Conservation (phyloP, 2,113 vertebrate species). For the Mungos mungo region DNA sequence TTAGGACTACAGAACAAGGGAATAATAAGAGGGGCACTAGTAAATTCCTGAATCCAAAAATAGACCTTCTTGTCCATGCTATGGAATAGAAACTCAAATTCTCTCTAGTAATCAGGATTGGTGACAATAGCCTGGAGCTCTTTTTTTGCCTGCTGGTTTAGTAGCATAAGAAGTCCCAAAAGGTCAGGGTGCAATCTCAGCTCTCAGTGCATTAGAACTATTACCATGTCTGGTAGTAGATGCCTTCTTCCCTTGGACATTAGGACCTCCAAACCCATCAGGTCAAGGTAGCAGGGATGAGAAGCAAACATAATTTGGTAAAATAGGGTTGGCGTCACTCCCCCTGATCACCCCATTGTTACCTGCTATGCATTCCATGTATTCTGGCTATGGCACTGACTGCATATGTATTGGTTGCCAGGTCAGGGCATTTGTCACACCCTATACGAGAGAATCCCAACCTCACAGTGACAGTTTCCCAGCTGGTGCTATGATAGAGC, state of each 20-base stretch:
- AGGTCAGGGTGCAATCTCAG: background rate
- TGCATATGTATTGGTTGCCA: background rate
- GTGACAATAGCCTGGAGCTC: background rate
- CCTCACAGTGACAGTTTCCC: background rate
- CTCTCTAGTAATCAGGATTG: background rate
- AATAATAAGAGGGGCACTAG: background rate
- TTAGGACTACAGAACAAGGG: background rate
- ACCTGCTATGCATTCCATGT: rapidly evolving
- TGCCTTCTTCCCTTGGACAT: background rate
- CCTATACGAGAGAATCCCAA: background rate
- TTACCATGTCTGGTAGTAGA: background rate
- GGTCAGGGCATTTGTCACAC: background rate
- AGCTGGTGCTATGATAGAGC: background rate
- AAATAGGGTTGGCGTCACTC: background rate
- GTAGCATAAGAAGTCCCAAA: background rate
- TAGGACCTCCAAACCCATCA: background rate
- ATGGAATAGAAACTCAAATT: background rate
- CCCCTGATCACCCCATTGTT: background rate
- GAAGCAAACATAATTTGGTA: background rate
- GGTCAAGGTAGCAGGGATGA: background rate
- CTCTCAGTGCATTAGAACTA: too few species aligned
- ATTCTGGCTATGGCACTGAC: background rate
- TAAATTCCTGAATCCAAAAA: background rate
- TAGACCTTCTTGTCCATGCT: background rate
- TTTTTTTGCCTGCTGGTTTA: background rate